Evolutionary conservation across 2,113 vertebrate species (phyloP).

Genomic region (Pelvicachromis taeniatus): DNA sequence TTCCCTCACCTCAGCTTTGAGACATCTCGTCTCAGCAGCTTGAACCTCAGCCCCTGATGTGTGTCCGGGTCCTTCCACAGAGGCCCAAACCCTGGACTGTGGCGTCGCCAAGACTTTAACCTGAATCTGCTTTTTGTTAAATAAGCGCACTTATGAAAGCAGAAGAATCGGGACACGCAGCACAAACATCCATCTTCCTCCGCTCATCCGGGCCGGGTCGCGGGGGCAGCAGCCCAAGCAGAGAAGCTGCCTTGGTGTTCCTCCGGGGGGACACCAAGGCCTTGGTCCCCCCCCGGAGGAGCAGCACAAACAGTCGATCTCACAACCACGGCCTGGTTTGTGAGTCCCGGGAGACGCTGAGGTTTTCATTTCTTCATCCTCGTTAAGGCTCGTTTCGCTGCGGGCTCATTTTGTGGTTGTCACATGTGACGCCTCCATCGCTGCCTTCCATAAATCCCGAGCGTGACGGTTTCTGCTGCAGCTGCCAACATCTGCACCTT

Average conservation of each 20-base stretch:
- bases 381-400: neutral
- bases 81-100: neutral
- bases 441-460: neutral
- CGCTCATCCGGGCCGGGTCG: too few species aligned
- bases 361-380: neutral
- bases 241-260: too few species aligned
- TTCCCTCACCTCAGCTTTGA: neutral
- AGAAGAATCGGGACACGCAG: neutral
- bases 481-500: neutral
- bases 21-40: neutral
- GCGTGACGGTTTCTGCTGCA: neutral
- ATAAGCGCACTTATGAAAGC: neutral
- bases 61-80: neutral
- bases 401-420: neutral
- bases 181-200: too few species aligned
- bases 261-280: too few species aligned
- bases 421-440: neutral
- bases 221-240: too few species aligned
- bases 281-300: too few species aligned
- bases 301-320: neutral
- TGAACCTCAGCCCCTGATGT: neutral
- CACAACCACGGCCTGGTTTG: neutral
- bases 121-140: neutral
- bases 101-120: neutral
- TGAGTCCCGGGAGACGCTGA: neutral